Conservation (phyloP, 2,888 invertebrate species). For the Chromoteleia sp. region DNA sequence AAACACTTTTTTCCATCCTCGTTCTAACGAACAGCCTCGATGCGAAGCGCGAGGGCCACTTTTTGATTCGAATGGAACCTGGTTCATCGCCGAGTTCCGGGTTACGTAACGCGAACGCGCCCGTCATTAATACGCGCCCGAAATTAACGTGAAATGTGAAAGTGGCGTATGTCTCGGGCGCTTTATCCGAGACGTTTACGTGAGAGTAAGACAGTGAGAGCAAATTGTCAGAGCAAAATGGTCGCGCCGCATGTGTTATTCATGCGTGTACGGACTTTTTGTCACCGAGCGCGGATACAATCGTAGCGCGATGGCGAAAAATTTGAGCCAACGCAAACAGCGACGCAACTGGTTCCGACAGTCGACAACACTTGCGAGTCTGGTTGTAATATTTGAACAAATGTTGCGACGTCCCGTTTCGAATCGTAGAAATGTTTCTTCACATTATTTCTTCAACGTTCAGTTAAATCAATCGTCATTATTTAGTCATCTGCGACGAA, state of each 20-base stretch:
- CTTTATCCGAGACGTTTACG: slow-evolving; percentile 53
- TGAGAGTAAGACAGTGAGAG: slow-evolving; percentile 78
- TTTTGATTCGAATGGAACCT: slow-evolving; percentile 23
- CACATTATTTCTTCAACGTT: no score
- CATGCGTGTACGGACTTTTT: slow-evolving; percentile 43
- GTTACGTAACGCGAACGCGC: slow-evolving; percentile 72
- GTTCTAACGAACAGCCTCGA: neutral
- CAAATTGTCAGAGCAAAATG: slow-evolving; percentile 68
- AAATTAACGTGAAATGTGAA: slow-evolving; percentile 81
- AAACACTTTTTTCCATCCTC: slow-evolving; percentile 11
- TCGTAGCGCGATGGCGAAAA: slow-evolving; percentile 34
- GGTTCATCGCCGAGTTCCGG: slow-evolving; percentile 63
- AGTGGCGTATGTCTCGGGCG: slow-evolving; percentile 69
- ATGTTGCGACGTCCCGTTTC: neutral
- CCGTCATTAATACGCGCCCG: slow-evolving; percentile 76
- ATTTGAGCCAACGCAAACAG: slow-evolving; percentile 46
- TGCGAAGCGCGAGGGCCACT: slow-evolving; percentile 13
- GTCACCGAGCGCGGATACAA: slow-evolving; percentile 36
- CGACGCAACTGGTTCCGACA: slow-evolving; percentile 33
- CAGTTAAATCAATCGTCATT: no score
- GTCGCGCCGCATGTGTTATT: slow-evolving; percentile 47
- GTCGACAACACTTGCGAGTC: slow-evolving; percentile 13
- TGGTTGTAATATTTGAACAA: slow-evolving; percentile 2
- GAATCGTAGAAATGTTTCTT: no score
- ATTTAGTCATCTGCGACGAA: no score